Evolutionary conservation across 1,140 invertebrate genomes (phyloP).

Genomic region (Leptinotarsa defecta): DNA sequence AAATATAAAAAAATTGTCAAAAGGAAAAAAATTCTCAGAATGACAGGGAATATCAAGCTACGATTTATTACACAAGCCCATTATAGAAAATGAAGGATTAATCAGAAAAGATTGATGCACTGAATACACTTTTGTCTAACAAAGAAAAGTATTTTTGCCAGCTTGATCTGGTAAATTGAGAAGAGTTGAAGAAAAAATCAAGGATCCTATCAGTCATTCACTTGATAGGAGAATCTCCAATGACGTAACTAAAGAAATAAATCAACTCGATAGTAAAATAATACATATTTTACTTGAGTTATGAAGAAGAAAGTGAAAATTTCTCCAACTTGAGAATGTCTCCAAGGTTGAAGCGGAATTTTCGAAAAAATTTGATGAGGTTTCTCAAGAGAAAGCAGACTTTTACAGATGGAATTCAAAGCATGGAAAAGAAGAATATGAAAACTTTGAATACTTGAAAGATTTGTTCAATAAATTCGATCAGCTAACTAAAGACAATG

Average conservation of each 20-base stretch:
- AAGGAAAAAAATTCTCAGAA: too few relatives aligned
- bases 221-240: neutral
- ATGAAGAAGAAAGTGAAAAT: constrained; percentile 11
- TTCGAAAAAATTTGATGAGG: constrained; percentile 25
- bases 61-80: too few relatives aligned
- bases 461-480: constrained; percentile 2
- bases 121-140: too few relatives aligned
- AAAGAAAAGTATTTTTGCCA: too few relatives aligned
- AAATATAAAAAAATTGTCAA: too few relatives aligned
- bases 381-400: constrained; percentile 26
- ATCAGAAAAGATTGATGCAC: too few relatives aligned
- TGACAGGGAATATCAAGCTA: too few relatives aligned
- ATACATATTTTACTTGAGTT: neutral
- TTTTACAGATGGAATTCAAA: constrained; percentile 18
- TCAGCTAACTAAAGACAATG: constrained; percentile 1
- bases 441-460: constrained; percentile 13
- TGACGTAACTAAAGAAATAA: neutral
- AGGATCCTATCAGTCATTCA: neutral
- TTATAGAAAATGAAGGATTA: too few relatives aligned
- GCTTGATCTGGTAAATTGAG: too few relatives aligned
- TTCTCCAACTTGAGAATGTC: constrained; percentile 15
- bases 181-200: constrained; percentile 6
- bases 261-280: neutral
- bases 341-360: constrained; percentile 26
- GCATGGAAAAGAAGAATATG: constrained; percentile 15